These are phyloP conservation scores for Oligia strigilis DNA, from an alignment of 2,888 invertebrate species.

Conservation along the genomic window DNA sequence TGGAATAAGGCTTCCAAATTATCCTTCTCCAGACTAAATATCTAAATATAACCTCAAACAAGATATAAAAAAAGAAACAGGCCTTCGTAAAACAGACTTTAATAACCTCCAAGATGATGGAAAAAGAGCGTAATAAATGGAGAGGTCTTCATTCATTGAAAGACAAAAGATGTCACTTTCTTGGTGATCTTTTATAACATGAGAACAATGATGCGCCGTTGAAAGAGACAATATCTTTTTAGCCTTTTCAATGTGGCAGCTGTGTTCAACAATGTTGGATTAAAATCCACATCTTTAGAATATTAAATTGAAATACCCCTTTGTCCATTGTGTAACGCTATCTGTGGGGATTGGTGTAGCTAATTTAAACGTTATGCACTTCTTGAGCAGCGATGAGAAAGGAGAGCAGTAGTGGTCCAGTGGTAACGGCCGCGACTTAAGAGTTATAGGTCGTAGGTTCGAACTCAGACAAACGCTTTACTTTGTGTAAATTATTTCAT, in stretches of 20 bases:
- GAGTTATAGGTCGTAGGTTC: not conserved
- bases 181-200: constrained; percentile 43
- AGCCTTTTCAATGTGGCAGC: constrained; percentile 55
- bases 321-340: constrained; percentile 24
- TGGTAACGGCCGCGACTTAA: not conserved
- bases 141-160: constrained; percentile 17
- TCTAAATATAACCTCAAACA: not conserved
- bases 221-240: constrained; percentile 57
- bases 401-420: not conserved
- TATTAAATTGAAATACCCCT: constrained; percentile 48
- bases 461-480: not conserved
- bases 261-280: constrained; percentile 45
- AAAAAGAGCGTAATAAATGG: constrained; percentile 33
- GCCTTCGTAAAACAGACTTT: not conserved
- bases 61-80: not conserved
- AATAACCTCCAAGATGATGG: not conserved
- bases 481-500: not conserved
- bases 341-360: not conserved
- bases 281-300: constrained; percentile 48
- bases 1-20: not conserved
- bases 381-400: not conserved
- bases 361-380: not conserved
- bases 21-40: not conserved
- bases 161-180: constrained; percentile 43
- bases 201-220: constrained; percentile 48